These are phyloP conservation scores for Phortica magna DNA, from an alignment of 2,888 invertebrate species.

Conservation along the genomic window DNA sequence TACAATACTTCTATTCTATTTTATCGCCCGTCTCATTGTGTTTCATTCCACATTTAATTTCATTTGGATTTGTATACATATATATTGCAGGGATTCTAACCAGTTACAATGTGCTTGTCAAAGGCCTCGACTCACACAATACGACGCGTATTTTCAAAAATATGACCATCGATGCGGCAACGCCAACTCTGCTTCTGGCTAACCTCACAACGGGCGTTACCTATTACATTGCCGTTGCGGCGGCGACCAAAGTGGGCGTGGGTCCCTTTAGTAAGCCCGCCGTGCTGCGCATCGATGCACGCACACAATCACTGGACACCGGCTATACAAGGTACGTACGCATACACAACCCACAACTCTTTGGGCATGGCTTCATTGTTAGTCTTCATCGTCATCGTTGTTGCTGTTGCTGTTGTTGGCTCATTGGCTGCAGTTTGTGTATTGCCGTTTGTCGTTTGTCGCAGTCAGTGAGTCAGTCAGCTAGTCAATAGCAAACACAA, in stretches of 20 bases:
- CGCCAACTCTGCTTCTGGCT: slow-evolving; percentile 86
- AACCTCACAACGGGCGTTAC: slow-evolving; percentile 90
- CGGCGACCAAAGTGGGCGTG: slow-evolving; percentile 87
- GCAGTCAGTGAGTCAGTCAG: slow-evolving; percentile 45
- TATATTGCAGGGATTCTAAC: slow-evolving; percentile 81
- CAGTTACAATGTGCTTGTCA: slow-evolving; percentile 87
- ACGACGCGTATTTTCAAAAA: slow-evolving; percentile 82
- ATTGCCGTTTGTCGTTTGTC: background rate
- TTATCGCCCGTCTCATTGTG: background rate
- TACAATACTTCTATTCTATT: background rate
- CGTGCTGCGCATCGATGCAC: slow-evolving; percentile 81
- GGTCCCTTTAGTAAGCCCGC: slow-evolving; percentile 89
- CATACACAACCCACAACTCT: background rate
- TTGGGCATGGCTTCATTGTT: background rate
- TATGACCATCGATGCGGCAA: slow-evolving; percentile 85
- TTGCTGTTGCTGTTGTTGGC: slow-evolving; percentile 35
- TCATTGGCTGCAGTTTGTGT: slow-evolving; percentile 52
- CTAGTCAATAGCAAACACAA: slow-evolving; percentile 40
- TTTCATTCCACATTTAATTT: slow-evolving; percentile 54
- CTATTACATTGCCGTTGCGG: slow-evolving; percentile 91
- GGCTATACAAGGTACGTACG: slow-evolving; percentile 74
- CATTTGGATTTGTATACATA: slow-evolving; percentile 47
- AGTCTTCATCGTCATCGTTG: slow-evolving; percentile 52
- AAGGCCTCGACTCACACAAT: slow-evolving; percentile 81
- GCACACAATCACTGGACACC: slow-evolving; percentile 80